Base-by-base conservation (phyloP, 2,797 vertebrate genomes). In the Graptemys geographica region DNA sequence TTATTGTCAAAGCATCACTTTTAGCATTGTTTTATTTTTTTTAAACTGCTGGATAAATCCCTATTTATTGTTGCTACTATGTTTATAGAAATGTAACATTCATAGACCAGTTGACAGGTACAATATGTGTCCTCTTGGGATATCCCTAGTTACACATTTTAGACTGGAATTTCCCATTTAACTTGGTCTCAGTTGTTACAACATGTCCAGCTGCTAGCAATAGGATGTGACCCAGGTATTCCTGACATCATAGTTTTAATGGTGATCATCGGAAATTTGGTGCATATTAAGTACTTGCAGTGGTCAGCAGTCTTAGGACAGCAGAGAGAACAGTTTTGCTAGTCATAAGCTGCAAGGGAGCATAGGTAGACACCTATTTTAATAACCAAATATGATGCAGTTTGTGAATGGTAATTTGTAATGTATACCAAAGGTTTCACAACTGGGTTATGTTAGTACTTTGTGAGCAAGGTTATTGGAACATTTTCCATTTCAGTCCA, bases 1-100 rank as follows among this genome's bases (percentile, higher is more conserved):
- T 57, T 21, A 79, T 94, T 96, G 91, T 65, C 37, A 80, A 83
- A 83, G 21, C 56, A 84, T 91, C n/a, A 25, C 89, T 74, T 89
- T 87, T 91, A 33, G 31, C 37, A 5, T 56, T 86, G 87, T 21
- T 89, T 28, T 56, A 89, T 90, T 59, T 2, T 25, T 87, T 90
- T 88, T 84, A 86, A 94, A 57, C 52, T 79, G 12, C 55, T 91
- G 81, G 37, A 10, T 86, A 74, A 62, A 15, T 85, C 59, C 37
- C n/a, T 76, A 62, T 94, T 92, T 93, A 79, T 3, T 83, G 44
- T 90, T 94, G 55, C 81, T 87, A 51, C 41, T 89, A 8, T 81
- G 87, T 81, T 90, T 93, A 25, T 2, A 44, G 28, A 91, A 93
- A 3, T 55, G 25, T 74, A 86, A 53, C 57, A 87, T 12, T 89